These are phyloP conservation scores for Limanda limanda DNA, from an alignment of 2,113 vertebrate species.

Conservation along the genomic window DNA sequence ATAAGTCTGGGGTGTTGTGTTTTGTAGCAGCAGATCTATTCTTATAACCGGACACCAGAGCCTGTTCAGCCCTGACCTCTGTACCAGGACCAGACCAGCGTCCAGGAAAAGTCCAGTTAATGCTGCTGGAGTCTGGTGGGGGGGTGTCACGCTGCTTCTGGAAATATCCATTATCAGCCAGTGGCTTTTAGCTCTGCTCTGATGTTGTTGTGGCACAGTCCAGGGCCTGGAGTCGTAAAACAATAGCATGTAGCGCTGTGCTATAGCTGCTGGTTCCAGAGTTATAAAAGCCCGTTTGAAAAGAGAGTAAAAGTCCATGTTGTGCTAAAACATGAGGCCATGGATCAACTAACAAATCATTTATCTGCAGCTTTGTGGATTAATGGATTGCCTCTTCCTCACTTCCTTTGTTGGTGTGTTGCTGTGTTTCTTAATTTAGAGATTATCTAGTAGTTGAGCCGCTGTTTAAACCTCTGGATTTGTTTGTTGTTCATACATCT, in stretches of 20 bases:
- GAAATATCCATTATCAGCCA: neutral
- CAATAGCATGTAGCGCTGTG: neutral
- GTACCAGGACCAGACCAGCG: conserved; percentile 32
- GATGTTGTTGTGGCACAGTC: neutral
- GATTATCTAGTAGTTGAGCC: neutral
- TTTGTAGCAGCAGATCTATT: conserved; percentile 10
- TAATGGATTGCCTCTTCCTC: neutral
- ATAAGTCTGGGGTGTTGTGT: conserved; percentile 24
- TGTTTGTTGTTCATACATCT: too few species aligned
- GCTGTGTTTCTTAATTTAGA: too few species aligned
- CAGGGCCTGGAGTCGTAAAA: neutral
- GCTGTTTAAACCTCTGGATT: too few species aligned
- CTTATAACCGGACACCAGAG: neutral
- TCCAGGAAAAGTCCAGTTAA: conserved; percentile 10
- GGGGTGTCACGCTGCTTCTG: neutral
- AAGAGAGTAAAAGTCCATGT: too few species aligned
- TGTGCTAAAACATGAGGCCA: too few species aligned
- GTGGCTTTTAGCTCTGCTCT: neutral
- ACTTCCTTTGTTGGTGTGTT: too few species aligned
- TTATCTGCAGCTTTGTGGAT: neutral
- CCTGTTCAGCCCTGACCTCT: conserved; percentile 20
- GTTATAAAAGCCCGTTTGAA: too few species aligned
- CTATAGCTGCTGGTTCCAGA: too few species aligned
- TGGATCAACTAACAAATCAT: too few species aligned
- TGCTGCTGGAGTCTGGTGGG: conserved; percentile 3